These are phyloP conservation scores for Aepyceros melampus DNA, from an alignment of 2,113 vertebrate species.

Conservation along the genomic window DNA sequence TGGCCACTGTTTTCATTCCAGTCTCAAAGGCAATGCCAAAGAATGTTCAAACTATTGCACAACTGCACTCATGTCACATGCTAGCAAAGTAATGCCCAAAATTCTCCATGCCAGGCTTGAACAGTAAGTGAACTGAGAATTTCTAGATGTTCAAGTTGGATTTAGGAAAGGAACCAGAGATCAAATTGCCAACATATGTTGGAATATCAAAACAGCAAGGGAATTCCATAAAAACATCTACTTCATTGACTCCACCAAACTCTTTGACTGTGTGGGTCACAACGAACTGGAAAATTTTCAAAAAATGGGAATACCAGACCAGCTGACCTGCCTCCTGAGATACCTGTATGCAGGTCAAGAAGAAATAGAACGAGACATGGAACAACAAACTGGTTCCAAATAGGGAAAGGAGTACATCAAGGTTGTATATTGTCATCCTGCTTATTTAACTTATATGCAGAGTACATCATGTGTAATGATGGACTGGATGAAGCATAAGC, in stretches of 20 bases:
- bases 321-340: not conserved
- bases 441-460: not conserved
- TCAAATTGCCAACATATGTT: not conserved
- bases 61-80: not conserved
- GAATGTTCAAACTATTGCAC: not conserved
- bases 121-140: not conserved
- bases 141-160: not conserved
- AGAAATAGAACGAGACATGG: not conserved
- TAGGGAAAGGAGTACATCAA: not conserved
- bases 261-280: not conserved
- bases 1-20: not conserved
- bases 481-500: not conserved
- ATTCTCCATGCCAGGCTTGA: not conserved
- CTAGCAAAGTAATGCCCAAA: not conserved
- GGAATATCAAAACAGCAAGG: not conserved
- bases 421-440: not conserved
- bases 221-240: not conserved
- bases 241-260: not conserved
- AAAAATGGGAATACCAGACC: not conserved
- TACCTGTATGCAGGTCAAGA: not conserved
- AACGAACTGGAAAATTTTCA: not conserved
- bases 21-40: not conserved
- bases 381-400: not conserved
- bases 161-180: not conserved
- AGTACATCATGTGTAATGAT: not conserved